Percentiles rank a stretch among this genome's conserved stretches.
Evolutionary conservation across 1,140 invertebrate genomes (phyloP).

Genomic region (Leptinotarsa defecta): DNA sequence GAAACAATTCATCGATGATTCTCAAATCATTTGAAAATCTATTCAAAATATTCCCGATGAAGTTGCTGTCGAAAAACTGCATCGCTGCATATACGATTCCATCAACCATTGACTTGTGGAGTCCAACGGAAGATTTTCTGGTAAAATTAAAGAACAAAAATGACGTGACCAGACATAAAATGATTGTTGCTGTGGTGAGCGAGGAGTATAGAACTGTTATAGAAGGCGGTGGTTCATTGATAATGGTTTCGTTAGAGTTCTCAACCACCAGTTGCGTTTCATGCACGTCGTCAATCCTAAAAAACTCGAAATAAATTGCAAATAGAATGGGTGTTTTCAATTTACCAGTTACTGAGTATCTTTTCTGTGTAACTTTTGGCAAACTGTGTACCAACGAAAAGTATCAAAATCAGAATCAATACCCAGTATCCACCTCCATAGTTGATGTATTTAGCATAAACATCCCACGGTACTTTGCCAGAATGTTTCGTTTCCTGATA

Average conservation of each 20-base stretch:
- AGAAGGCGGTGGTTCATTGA: neutral
- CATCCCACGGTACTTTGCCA: conserved; percentile 38
- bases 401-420: conserved; percentile 27
- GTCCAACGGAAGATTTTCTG: conserved; percentile 37
- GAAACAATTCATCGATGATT: conserved; percentile 55
- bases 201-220: conserved; percentile 1
- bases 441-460: conserved; percentile 42
- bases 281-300: conserved; percentile 11
- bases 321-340: neutral
- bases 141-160: conserved; percentile 37
- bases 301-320: neutral
- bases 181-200: neutral
- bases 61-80: conserved; percentile 47
- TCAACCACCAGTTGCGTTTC: too few relatives aligned
- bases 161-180: conserved; percentile 2
- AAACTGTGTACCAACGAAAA: conserved; percentile 35
- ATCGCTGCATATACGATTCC: conserved; percentile 42
- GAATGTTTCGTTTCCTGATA: conserved; percentile 42
- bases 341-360: conserved; percentile 45
- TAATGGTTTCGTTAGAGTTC: neutral
- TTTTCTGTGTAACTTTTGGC: conserved; percentile 41
- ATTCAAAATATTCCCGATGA: conserved; percentile 50
- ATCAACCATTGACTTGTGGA: conserved; percentile 43
- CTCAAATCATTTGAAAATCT: conserved; percentile 49
- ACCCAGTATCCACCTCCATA: conserved; percentile 42